Evolutionary conservation across 2,888 invertebrate species (phyloP).

Genomic region (Meghimatium bilineatum): DNA sequence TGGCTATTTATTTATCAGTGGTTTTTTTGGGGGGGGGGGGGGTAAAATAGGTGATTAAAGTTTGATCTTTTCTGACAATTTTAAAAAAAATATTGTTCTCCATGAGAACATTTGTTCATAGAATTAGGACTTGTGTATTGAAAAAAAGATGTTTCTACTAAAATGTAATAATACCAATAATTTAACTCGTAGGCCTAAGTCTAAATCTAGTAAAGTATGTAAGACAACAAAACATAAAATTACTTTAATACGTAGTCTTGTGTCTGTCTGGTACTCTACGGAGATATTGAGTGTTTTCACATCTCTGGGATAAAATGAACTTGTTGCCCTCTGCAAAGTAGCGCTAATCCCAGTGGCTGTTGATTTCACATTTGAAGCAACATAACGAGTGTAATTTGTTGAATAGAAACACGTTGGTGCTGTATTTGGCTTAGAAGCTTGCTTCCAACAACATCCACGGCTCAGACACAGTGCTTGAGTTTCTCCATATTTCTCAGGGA

Average conservation of each 20-base stretch:
- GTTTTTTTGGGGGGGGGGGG: too few species aligned
- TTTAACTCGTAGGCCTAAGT: too few species aligned
- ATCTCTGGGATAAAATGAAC: conserved; percentile 31
- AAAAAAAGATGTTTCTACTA: background rate
- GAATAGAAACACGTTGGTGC: conserved; percentile 54
- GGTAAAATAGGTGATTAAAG: too few species aligned
- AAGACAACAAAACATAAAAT: background rate
- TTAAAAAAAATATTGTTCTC: too few species aligned
- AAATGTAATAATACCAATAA: background rate
- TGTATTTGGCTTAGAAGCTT: background rate
- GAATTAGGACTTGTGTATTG: too few species aligned
- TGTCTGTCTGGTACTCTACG: conserved; percentile 37
- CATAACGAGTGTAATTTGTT: conserved; percentile 44
- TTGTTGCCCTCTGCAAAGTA: conserved; percentile 23
- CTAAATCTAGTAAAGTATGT: background rate
- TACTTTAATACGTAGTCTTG: conserved; percentile 41
- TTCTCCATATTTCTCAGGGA: conserved; percentile 48
- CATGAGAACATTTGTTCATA: too few species aligned
- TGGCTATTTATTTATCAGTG: too few species aligned
- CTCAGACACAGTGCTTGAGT: conserved; percentile 44
- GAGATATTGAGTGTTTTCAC: conserved; percentile 30
- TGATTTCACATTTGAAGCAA: conserved; percentile 17
- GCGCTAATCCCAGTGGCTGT: conserved; percentile 32
- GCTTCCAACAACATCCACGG: conserved; percentile 53
- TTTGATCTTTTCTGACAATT: too few species aligned